Evolutionary conservation across 1,140 invertebrate species (phyloP), one percentile per base, ranked within the genome.

Genomic region (Stegodyphus mimosarum): DNA sequence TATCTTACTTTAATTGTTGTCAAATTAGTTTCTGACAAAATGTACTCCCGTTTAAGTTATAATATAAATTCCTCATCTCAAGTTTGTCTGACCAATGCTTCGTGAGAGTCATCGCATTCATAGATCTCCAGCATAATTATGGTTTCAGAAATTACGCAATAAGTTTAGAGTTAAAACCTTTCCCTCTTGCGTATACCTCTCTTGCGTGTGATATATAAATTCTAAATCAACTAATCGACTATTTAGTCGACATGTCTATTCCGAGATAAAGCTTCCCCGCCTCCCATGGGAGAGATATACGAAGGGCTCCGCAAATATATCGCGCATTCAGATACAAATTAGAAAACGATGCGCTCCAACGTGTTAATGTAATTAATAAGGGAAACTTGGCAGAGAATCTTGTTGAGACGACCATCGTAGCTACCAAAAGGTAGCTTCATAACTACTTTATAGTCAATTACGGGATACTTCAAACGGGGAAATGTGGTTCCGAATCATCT

Each of bases 371-470:
- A 83, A 83, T 83, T 83, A 83, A 83, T 83, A 83, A 83, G 63
- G 60, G 63, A 63, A 76, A 83, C 60, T 73, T 70, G 55, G 72
- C 51, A 52, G 7, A 15, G 15, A 69, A 67, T 69, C 64, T 75
- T 67, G 60, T 33, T 18, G 51, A 48, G 60, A n/a, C 15, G 48
- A 18, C 17, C 77, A 69, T 33, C 66, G 17, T 67, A 52, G 15
- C 49, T 63, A 63, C 55, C 60, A 60, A 17, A 73, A 49, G 71
- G 60, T 63, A 70, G 81, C 72, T 83, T 83, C 81, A 83, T 83
- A 83, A 83, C 81, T 75, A 83, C 72, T 83, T 83, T 83, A 83
- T 83, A 83, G 81, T 83, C 81, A 83, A 83, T 83, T 83, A 80
- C 72, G 49, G 33, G 49, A 70, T 71, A 73, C 70, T 83, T 69